Evolutionary conservation across 2,113 vertebrate genomes (phyloP).

Genomic region (Microcebus griseorufus): DNA sequence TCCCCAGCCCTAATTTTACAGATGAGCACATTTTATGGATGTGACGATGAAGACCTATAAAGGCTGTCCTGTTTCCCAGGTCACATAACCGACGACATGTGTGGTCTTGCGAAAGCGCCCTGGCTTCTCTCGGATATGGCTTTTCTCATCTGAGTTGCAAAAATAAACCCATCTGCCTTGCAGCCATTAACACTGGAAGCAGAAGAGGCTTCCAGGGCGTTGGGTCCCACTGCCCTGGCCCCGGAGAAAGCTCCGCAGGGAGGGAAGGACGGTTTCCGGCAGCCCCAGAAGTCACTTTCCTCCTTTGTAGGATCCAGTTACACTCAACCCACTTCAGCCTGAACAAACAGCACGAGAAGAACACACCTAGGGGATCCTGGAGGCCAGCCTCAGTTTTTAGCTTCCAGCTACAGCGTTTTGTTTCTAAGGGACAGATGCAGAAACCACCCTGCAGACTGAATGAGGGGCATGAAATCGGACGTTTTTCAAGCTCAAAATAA

Average conservation of each 20-base stretch:
- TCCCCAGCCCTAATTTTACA: background rate
- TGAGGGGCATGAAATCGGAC: conserved; percentile 75
- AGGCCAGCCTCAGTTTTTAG: background rate
- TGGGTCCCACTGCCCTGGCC: background rate
- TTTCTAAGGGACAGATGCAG: conserved; percentile 54
- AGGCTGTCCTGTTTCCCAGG: background rate
- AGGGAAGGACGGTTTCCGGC: conserved; percentile 3
- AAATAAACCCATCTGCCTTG: conserved; percentile 7
- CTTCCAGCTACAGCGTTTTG: background rate
- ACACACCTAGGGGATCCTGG: conserved; percentile 42
- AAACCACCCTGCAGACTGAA: conserved; percentile 71
- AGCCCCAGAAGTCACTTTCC: background rate
- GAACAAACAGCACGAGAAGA: background rate
- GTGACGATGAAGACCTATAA: background rate
- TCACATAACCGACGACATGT: background rate
- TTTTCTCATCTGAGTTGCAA: conserved; percentile 23
- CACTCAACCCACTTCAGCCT: background rate
- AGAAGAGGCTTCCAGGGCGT: background rate
- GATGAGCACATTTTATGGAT: background rate
- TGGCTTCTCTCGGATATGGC: background rate
- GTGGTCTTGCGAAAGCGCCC: background rate
- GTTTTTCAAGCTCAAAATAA: conserved; percentile 78
- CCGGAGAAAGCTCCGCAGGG: background rate
- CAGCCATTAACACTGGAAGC: background rate
- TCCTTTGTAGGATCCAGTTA: background rate